These are phyloP conservation scores for Erethizon dorsatum DNA, from an alignment of 2,797 vertebrate species.

Conservation along the genomic window DNA sequence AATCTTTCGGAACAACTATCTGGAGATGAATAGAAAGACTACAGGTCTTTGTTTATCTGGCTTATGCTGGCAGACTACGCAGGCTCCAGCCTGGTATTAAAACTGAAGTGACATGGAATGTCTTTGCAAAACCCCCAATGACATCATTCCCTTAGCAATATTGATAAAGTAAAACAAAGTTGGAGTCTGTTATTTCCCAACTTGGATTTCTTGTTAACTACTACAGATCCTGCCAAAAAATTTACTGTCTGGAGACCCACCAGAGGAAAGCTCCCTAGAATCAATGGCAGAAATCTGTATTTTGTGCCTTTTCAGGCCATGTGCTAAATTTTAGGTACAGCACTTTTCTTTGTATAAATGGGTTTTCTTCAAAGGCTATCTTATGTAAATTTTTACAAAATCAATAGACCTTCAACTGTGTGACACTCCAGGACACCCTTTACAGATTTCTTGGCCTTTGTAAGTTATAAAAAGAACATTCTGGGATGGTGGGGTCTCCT, in stretches of 20 bases:
- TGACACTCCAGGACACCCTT: background rate
- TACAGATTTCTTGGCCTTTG: background rate
- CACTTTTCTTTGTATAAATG: background rate
- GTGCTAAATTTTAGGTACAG: background rate
- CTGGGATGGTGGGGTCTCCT: background rate
- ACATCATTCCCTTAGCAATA: conserved; percentile 92
- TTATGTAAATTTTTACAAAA: background rate
- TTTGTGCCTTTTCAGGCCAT: background rate
- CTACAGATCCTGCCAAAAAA: conserved; percentile 80
- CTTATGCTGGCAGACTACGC: conserved; percentile 92
- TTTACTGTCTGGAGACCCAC: background rate
- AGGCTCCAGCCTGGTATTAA: conserved; percentile 96
- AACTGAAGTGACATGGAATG: conserved; percentile 93
- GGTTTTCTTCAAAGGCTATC: background rate
- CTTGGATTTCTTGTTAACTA: conserved; percentile 85
- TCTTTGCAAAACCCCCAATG: conserved; percentile 93
- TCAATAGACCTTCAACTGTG: background rate
- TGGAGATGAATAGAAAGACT: conserved; percentile 92
- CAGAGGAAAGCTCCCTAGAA: background rate
- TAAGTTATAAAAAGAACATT: background rate
- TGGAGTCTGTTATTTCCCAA: conserved; percentile 86
- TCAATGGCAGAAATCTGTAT: background rate
- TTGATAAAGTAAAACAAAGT: conserved; percentile 92
- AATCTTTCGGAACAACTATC: conserved; percentile 88
- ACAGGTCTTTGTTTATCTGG: conserved; percentile 95